A percentile compares a stretch with the other conserved stretches of the same genome.
These are phyloP conservation scores for Myotis daubentonii DNA, from an alignment of 2,797 vertebrate species.

Conservation along the genomic window DNA sequence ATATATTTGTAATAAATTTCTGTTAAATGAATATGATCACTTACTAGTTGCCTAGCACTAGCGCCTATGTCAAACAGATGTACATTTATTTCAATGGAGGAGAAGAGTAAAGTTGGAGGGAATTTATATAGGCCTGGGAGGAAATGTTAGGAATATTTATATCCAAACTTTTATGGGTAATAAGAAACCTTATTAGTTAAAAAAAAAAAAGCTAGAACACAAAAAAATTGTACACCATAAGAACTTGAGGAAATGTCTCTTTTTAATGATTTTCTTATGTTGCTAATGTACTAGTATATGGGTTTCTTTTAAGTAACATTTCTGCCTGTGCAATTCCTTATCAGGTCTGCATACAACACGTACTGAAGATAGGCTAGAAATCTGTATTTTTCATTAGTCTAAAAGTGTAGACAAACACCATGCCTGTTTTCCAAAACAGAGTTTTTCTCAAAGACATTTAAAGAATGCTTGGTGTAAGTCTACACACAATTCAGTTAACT, in stretches of 20 bases:
- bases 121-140: not conserved
- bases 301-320: not conserved
- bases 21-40: not conserved
- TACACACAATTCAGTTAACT: not conserved
- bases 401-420: not conserved
- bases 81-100: not conserved
- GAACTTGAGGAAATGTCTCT: not conserved
- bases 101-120: not conserved
- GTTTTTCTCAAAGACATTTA: not conserved
- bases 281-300: not conserved
- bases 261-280: not conserved
- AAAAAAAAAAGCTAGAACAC: not conserved
- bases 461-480: not conserved
- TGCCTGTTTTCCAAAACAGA: not conserved
- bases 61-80: not conserved
- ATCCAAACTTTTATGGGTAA: not conserved
- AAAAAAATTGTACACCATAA: not conserved
- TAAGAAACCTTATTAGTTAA: not conserved
- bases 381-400: not conserved
- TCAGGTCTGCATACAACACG: not conserved
- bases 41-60: not conserved
- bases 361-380: not conserved
- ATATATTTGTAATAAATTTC: conserved; percentile 14
- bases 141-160: not conserved
- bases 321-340: not conserved